A percentile compares a stretch with the other conserved stretches of the same genome.
phyloP scores from a whole-genome alignment of 2,888 invertebrate genomes.

The Autographa gamma region DNA sequence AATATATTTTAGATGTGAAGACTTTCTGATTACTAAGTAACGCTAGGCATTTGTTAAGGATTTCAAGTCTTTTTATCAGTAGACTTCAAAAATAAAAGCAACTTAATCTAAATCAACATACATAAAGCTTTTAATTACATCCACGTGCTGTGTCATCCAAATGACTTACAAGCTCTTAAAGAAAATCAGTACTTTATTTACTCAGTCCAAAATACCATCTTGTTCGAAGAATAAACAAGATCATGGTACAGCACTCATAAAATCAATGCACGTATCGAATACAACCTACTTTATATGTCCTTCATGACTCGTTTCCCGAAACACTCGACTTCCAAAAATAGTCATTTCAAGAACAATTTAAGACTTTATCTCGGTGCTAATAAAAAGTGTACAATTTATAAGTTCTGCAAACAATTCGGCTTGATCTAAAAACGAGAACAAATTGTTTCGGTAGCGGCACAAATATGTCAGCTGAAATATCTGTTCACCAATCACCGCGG shows the following conservation, averaged over 20 bases:
- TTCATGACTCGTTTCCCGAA: constrained; percentile 2
- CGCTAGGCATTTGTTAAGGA: too few relatives aligned
- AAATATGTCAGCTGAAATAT: constrained; percentile 59
- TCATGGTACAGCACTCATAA: neutral
- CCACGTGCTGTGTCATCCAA: too few relatives aligned
- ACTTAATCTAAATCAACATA: too few relatives aligned
- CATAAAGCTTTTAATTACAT: too few relatives aligned
- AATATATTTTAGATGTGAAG: too few relatives aligned
- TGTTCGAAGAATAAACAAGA: constrained; percentile 4
- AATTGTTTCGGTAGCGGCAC: constrained; percentile 61
- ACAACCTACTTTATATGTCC: constrained; percentile 3
- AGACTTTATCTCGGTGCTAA: constrained; percentile 11
- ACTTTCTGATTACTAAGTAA: too few relatives aligned
- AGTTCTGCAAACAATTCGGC: constrained; percentile 65
- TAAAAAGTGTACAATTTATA: constrained; percentile 50
- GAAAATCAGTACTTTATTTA: neutral
- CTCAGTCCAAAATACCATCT: neutral
- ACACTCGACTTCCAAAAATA: constrained; percentile 10
- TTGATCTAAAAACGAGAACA: constrained; percentile 66
- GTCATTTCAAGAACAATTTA: constrained; percentile 25
- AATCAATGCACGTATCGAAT: constrained; percentile 5
- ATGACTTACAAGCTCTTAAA: neutral
- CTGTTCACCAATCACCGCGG: constrained; percentile 46
- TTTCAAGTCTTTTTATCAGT: too few relatives aligned
- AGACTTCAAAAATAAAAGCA: too few relatives aligned